Base-by-base conservation (phyloP, 2,888 invertebrate species). In the Sminthurinus aureus region DNA sequence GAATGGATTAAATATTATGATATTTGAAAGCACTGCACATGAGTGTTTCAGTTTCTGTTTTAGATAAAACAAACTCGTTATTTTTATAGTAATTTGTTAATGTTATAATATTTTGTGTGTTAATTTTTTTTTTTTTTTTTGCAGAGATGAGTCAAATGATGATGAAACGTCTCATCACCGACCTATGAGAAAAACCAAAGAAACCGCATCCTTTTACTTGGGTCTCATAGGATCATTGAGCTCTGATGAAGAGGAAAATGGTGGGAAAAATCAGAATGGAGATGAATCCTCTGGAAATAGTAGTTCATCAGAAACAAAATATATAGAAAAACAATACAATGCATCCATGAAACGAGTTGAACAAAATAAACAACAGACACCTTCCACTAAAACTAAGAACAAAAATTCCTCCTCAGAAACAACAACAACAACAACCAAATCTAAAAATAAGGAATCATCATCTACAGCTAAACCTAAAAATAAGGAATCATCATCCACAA, bases 161-260 rank as follows among this genome's bases (percentile, higher is more conserved):
- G 71, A 22, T 13, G 74, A 71, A 86, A 15, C 84, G 89, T 18
- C 89, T 89, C 3, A 38, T 6, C 77, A 86, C 22, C 84, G 89
- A n/a, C 89, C 89, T 4, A 86, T 93, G 13, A 91, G 95, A 64
- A 94, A 94, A 90, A 94, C 94, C 0, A 95, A 95, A 90, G 94
- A 94, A 90, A 94, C 94, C 38, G 94, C 94, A 0, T 92, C 94
- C 11, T 92, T 94, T 82, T 94, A 94, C 87, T 93, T 95, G 93
- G 94, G 94, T 89, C 92, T 94, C 86, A 91, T 95, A 77, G 94
- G 94, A 4, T 94, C 94, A 89, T 90, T 94, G 79, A 93, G 93
- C 24, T 91, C 93, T 86, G 93, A 93, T 50, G 93, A 93, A 79
- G 92, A 92, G 84, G 92, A 92, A 84, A 87, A 85, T 20, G 94